A percentile compares a stretch with the other conserved stretches of the same genome.
phyloP scores from a whole-genome alignment of 2,113 vertebrate genomes.

The Junco hyemalis region DNA sequence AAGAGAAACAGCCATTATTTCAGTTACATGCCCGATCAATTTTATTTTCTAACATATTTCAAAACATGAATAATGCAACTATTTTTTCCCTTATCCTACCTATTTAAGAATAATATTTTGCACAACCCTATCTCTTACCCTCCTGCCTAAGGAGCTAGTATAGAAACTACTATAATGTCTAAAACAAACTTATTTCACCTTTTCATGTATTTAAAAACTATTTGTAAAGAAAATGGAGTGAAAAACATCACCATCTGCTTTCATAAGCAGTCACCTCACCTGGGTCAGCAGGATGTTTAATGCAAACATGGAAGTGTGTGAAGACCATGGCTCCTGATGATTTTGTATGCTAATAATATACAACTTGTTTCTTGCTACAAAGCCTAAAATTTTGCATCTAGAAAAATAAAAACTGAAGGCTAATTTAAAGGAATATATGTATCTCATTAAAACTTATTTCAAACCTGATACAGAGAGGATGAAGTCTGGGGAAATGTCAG shows the following conservation, averaged over 20 bases:
- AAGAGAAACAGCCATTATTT: neutral
- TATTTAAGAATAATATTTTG: neutral
- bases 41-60: neutral
- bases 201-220: neutral
- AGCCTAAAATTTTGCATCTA: neutral
- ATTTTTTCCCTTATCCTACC: neutral
- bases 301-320: neutral
- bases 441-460: neutral
- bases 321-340: neutral
- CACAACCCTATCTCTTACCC: neutral
- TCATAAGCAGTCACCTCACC: neutral
- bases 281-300: neutral
- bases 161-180: neutral
- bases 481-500: neutral
- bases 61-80: neutral
- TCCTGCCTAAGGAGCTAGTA: neutral
- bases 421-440: neutral
- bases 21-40: neutral
- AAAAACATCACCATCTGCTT: neutral
- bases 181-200: neutral
- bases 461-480: neutral
- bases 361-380: neutral
- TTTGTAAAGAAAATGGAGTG: neutral
- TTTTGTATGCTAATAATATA: neutral
- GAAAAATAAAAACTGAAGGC: neutral